Base-by-base conservation (phyloP, 2,113 vertebrate species). In the Anser cygnoides region DNA sequence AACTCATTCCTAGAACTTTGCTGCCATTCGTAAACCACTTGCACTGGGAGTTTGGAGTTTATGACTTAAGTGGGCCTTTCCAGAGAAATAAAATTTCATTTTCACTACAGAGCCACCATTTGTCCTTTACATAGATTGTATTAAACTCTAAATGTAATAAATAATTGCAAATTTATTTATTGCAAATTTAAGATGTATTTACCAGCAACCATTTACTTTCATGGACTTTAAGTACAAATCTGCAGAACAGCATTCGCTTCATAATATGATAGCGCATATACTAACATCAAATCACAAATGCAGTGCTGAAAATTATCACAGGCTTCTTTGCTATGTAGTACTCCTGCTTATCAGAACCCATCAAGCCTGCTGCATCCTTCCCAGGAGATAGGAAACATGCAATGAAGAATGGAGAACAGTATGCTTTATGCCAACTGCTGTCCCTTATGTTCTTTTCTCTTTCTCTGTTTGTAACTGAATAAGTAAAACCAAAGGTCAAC, bases 1-100 rank as follows among this genome's bases (percentile, higher is more conserved):
- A 98, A 95, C 79, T 98, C 95, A 97, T 93, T 97, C 83, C 78
- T 84, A 74, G 87, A 86, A 78, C 61, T 75, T 39, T 3, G 28
- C 66, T 95, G 88, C 87, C 87, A 85, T 92, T 97, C 20, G 8
- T 92, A 97, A 96, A 67, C 89, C 75, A 94, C 86, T 92, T 84
- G 82, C 80, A 80, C 74, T 43, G 66, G 21, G 33, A 68, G 54
- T 73, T 84, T 88, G 35, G 44, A 90, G 73, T 94, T 96, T 97
- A 87, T 92, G 75, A 96, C 80, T 93, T 91, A 90, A 90, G 76
- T 71, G 75, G 90, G 44, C 1, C 35, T 41, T 95, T 87, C 57
- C 35, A 78, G 52, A 95, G 82, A 98, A 97, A 95, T 92, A 87
- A 96, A 95, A 89, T 74, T 65, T 87, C 46, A 4, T 89, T 70